Evolutionary conservation across 1,140 invertebrate species (phyloP).

Genomic region (Drosophila aff.): DNA sequence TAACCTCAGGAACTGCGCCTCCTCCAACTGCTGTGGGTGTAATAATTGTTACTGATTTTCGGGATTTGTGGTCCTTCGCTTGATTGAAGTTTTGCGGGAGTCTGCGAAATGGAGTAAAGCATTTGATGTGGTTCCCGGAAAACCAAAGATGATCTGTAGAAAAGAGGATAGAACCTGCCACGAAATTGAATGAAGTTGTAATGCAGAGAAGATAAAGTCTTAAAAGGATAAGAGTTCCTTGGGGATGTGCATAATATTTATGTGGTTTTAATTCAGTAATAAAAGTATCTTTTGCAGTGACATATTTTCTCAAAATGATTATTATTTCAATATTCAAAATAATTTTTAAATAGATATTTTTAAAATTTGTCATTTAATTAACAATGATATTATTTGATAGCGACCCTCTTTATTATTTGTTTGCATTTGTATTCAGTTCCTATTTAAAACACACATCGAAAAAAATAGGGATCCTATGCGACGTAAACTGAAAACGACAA

Average conservation of each 20-base stretch:
- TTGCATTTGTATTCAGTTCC: constrained; percentile 22
- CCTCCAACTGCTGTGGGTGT: constrained; percentile 26
- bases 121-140: constrained; percentile 42
- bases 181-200: constrained; percentile 35
- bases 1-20: constrained; percentile 26
- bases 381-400: neutral
- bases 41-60: constrained; percentile 76
- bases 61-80: constrained; percentile 43
- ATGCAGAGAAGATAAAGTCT: neutral
- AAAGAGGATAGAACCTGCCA: neutral
- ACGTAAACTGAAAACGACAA: constrained; percentile 33
- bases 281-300: neutral
- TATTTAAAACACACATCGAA: constrained; percentile 64
- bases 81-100: constrained; percentile 55
- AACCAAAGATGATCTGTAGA: constrained; percentile 10
- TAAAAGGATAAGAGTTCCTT: too few species aligned
- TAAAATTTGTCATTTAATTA: constrained; percentile 55
- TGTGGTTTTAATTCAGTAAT: neutral
- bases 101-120: constrained; percentile 15
- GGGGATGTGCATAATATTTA: neutral
- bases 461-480: constrained; percentile 17
- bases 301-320: neutral
- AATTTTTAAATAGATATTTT: constrained; percentile 20
- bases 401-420: neutral
- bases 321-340: neutral